Conservation (phyloP, 1,140 invertebrate species). For the Elysia chlorotica region DNA sequence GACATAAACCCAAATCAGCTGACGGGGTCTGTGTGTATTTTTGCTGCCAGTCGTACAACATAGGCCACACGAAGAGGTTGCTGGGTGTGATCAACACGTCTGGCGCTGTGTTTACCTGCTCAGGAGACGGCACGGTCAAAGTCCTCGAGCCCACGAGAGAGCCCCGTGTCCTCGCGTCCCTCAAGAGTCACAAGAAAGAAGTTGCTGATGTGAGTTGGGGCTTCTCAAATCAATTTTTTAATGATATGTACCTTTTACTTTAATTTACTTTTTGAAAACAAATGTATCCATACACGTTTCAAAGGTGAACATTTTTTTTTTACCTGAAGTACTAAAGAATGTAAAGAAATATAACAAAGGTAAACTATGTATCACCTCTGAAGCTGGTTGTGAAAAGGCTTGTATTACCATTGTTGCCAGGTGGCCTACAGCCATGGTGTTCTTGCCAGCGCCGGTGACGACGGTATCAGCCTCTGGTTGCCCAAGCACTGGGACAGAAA, state of each 20-base stretch:
- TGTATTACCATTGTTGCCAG: no score
- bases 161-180: slow-evolving; percentile 34
- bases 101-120: slow-evolving; percentile 45
- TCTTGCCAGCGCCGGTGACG: slow-evolving; percentile 45
- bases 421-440: slow-evolving; percentile 43
- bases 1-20: neutral
- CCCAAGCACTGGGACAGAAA: slow-evolving; percentile 28
- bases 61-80: slow-evolving; percentile 44
- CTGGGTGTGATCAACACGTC: slow-evolving; percentile 38
- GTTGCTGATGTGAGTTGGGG: slow-evolving; percentile 36
- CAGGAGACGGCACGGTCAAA: slow-evolving; percentile 42
- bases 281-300: no score
- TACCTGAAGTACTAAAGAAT: neutral
- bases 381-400: no score
- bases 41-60: slow-evolving; percentile 40
- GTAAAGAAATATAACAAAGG: no score
- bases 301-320: no score
- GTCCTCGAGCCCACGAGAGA: slow-evolving; percentile 42
- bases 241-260: no score
- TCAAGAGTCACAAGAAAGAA: slow-evolving; percentile 34
- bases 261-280: no score
- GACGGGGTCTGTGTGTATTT: no score
- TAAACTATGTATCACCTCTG: neutral
- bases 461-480: slow-evolving; percentile 43
- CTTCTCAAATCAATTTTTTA: neutral